Conservation (phyloP, 2,888 invertebrate genomes). For the Sminthurides aquaticus region DNA sequence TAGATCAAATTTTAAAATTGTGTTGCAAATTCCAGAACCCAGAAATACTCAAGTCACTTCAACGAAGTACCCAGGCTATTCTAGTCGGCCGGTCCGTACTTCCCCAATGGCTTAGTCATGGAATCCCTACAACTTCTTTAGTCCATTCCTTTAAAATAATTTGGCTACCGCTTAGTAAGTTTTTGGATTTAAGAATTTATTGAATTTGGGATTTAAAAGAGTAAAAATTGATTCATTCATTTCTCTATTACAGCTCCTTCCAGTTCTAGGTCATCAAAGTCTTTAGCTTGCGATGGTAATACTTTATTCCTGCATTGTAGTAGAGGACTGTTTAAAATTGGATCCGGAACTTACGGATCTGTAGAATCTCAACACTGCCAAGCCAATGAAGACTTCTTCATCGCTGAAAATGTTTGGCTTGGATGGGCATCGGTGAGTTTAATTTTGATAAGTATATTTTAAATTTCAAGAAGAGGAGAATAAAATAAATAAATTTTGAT, state of each 20-base stretch:
- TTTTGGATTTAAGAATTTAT: too few relatives aligned
- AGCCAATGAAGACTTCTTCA: conserved; percentile 72
- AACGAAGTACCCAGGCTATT: conserved; percentile 81
- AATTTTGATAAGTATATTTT: conserved; percentile 2
- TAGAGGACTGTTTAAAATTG: conserved; percentile 81
- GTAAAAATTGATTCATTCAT: not conserved
- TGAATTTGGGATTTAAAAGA: not conserved
- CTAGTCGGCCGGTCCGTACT: conserved; percentile 73
- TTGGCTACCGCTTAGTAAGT: conserved; percentile 18
- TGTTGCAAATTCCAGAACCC: conserved; percentile 78
- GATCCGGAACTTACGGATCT: conserved; percentile 89
- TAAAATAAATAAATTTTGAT: conserved; percentile 1
- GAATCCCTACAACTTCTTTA: conserved; percentile 69
- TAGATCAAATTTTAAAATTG: conserved; percentile 1
- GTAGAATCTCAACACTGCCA: conserved; percentile 82
- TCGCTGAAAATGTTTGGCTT: conserved; percentile 74
- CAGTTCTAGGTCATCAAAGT: conserved; percentile 28
- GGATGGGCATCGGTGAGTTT: conserved; percentile 71
- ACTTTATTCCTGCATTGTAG: conserved; percentile 80
- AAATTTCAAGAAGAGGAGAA: not conserved
- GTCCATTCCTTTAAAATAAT: conserved; percentile 56
- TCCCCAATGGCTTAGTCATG: conserved; percentile 82
- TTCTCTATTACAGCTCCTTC: conserved; percentile 18
- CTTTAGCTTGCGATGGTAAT: conserved; percentile 77
- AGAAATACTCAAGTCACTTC: conserved; percentile 71